Evolutionary conservation across 2,888 invertebrate species (phyloP), one percentile per base, ranked within the genome.

Genomic region (Ophonus ardosiacus): DNA sequence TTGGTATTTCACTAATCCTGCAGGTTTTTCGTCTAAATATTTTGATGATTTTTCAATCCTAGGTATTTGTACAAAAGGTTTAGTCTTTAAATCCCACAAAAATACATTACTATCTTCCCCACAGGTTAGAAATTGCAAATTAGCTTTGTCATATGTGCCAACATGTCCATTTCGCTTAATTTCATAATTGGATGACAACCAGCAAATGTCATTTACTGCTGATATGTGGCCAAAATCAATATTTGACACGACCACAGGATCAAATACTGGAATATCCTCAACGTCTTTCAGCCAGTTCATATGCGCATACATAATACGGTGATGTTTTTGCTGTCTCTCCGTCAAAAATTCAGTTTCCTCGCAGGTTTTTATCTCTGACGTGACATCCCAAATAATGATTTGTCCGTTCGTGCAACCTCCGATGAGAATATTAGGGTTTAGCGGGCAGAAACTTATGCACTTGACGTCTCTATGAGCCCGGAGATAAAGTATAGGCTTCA

Each of bases 381-480:
- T 93, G 85, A 96, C 91, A 89, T 96, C 95, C 96, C 96, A 96
- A 63, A 96, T 88, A 17, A 94, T 91, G 7, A 96, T 90, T 92
- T 96, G 94, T 0, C 96, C 96, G 89, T 95, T 96, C 1, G 92
- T 91, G 84, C 94, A 94, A 5, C 96, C 96, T 6, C 96, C 96
- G 63, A 96, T 88, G 31, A 96, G 89, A 74, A 96, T 89, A 89
- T 95, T 95, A 86, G 94, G 94, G 88, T 96, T 92, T 86, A 93
- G 93, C 0, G 95, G 95, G 88, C 95, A 96, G 90, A 95, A 95
- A 0, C 94, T 93, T 8, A 96, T 90, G 0, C 92, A 90, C 43
- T 93, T 93, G 0, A 96, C 93, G 90, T 95, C 95, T 59, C 95
- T 92, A 0, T 94, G 93, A 3, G 94, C 92, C 89, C 95, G 94